Conservation (phyloP, 2,888 invertebrate species). For the Erebia palarica region DNA sequence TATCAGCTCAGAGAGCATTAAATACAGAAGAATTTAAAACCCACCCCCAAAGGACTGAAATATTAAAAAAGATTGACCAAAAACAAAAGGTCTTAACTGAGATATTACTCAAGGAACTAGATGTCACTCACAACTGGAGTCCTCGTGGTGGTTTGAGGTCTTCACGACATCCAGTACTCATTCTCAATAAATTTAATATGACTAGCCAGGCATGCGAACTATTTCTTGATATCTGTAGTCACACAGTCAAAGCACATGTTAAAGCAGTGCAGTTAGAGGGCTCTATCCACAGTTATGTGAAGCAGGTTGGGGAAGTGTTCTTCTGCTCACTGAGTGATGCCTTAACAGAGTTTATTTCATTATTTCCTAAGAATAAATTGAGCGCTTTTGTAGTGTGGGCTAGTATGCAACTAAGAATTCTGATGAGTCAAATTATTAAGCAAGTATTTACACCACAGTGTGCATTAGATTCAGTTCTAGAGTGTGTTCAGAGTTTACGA, state of each 20-base stretch:
- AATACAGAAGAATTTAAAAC: slow-evolving; percentile 66
- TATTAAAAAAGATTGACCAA: slow-evolving; percentile 84
- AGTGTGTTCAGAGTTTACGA: slow-evolving; percentile 92
- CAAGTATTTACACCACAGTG: slow-evolving; percentile 96
- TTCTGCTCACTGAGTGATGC: slow-evolving; percentile 91
- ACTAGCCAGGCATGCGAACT: slow-evolving; percentile 89
- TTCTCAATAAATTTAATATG: slow-evolving; percentile 89
- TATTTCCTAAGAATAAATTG: slow-evolving; percentile 88
- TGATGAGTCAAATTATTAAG: slow-evolving; percentile 91
- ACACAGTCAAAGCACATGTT: slow-evolving; percentile 90
- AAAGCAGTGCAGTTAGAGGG: slow-evolving; percentile 92
- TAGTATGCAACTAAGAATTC: slow-evolving; percentile 89
- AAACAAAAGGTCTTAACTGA: slow-evolving; percentile 91
- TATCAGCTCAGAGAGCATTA: slow-evolving; percentile 74
- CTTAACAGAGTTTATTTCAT: slow-evolving; percentile 82
- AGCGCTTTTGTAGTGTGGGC: slow-evolving; percentile 94
- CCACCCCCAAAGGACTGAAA: slow-evolving; percentile 68
- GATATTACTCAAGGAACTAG: slow-evolving; percentile 93
- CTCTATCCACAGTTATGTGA: slow-evolving; percentile 89
- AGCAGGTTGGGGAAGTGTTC: slow-evolving; percentile 91
- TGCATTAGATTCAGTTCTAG: slow-evolving; percentile 90
- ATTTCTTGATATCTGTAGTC: slow-evolving; percentile 91
- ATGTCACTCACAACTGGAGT: slow-evolving; percentile 94
- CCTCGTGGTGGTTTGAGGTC: slow-evolving; percentile 94
- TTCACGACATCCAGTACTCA: slow-evolving; percentile 90